Conservation (phyloP, 2,797 vertebrate genomes). For the Alosa sapidissima region DNA sequence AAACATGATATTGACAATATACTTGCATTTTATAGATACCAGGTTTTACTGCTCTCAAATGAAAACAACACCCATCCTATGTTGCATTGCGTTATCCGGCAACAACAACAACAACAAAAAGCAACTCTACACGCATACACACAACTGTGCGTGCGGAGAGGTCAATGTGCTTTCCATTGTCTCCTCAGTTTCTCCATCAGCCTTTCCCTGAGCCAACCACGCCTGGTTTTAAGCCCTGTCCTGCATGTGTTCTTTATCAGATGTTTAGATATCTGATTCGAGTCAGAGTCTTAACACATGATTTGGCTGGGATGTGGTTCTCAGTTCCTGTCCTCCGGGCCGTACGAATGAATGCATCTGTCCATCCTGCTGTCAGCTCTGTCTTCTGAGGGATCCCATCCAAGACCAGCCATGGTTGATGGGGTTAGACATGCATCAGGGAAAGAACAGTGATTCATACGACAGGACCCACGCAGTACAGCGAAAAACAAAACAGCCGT, state of each 20-base stretch:
- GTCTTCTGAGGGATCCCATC: background rate
- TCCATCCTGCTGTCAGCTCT: background rate
- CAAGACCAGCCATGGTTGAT: background rate
- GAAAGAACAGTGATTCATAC: background rate
- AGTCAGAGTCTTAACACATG: background rate
- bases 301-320: background rate
- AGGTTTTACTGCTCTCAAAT: background rate
- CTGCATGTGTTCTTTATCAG: slow-evolving; percentile 5
- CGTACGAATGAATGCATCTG: background rate
- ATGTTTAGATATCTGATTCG: background rate
- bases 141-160: background rate
- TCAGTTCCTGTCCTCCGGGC: background rate
- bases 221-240: background rate
- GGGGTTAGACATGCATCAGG: background rate
- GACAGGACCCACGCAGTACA: background rate
- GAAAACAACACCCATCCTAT: background rate
- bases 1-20: slow-evolving; percentile 7
- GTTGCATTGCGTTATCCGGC: background rate
- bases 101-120: background rate
- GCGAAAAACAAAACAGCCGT: background rate
- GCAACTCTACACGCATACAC: background rate
- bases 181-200: background rate
- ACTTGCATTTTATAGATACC: background rate
- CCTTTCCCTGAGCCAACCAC: background rate
- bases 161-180: slow-evolving; percentile 7